phyloP scores from a whole-genome alignment of 2,797 vertebrate species.

The Dallia pectoralis region DNA sequence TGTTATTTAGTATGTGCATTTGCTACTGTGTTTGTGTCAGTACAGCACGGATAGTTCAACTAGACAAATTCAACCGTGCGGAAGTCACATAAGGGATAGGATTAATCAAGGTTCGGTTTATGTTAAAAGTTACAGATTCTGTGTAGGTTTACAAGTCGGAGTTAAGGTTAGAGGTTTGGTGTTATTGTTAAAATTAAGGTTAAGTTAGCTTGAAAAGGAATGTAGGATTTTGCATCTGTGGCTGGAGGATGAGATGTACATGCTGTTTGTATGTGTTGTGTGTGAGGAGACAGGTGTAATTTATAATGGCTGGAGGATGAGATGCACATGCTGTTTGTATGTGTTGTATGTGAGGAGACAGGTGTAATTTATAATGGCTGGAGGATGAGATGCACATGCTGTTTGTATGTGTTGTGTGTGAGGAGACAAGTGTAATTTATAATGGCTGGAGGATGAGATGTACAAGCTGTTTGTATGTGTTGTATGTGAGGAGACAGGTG shows the following conservation, averaged over 20 bases:
- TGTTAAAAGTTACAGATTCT: too few species aligned
- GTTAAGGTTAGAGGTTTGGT: too few species aligned
- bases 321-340: slow-evolving; percentile 56
- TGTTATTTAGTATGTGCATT: slow-evolving; percentile 66
- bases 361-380: too few species aligned
- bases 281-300: slow-evolving; percentile 15
- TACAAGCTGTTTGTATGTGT: slow-evolving; percentile 41
- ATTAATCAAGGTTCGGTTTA: too few species aligned
- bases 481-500: slow-evolving; percentile 14
- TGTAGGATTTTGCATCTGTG: slow-evolving; percentile 35
- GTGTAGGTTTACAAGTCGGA: too few species aligned
- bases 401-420: slow-evolving; percentile 18
- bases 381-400: slow-evolving; percentile 65
- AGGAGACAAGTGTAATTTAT: slow-evolving; percentile 16
- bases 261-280: slow-evolving; percentile 3
- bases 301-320: too few species aligned
- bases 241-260: slow-evolving; percentile 65
- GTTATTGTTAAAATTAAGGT: too few species aligned
- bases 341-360: slow-evolving; percentile 11
- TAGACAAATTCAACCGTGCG: too few species aligned
- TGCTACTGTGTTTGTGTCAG: slow-evolving; percentile 76
- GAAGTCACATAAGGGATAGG: too few species aligned
- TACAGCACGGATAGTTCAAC: too few species aligned
- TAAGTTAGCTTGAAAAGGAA: too few species aligned
- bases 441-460: too few species aligned